Evolutionary conservation across 2,797 vertebrate species (phyloP).

Genomic region (Sebastes hopkinsi): DNA sequence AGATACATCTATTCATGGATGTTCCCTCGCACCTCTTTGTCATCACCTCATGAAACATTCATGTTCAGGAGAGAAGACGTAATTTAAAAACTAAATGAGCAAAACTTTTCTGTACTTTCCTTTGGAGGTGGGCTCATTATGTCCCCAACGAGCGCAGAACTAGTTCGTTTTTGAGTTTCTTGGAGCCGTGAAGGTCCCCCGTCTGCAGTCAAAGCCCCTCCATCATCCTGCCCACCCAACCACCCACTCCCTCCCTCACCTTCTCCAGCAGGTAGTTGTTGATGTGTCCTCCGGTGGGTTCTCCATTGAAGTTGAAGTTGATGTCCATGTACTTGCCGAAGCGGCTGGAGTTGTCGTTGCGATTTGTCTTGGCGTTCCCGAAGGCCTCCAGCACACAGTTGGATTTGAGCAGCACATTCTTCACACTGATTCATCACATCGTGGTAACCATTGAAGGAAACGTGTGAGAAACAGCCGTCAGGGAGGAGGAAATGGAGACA

Average conservation of each 20-base stretch:
- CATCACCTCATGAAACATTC: constrained; percentile 57
- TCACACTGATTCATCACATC: constrained; percentile 80
- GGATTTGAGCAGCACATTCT: constrained; percentile 91
- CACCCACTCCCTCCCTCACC: constrained; percentile 73
- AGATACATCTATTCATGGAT: constrained; percentile 59
- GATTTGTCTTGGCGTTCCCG: constrained; percentile 93
- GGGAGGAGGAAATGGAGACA: background rate
- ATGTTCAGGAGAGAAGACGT: constrained; percentile 15
- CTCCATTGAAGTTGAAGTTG: constrained; percentile 96
- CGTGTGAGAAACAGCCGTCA: background rate
- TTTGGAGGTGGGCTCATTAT: background rate
- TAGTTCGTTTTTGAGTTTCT: background rate
- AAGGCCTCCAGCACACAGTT: constrained; percentile 95
- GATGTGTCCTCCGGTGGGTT: constrained; percentile 93
- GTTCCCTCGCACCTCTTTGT: constrained; percentile 47
- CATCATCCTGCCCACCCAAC: background rate
- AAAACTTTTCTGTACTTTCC: constrained; percentile 26
- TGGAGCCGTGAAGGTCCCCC: background rate
- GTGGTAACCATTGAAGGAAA: background rate
- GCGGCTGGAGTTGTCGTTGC: constrained; percentile 95
- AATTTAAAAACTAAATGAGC: constrained; percentile 42
- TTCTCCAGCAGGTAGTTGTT: constrained; percentile 97
- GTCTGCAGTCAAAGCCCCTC: background rate
- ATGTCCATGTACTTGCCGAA: constrained; percentile 98
- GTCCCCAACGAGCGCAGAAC: background rate